Evolutionary conservation across 2,797 vertebrate genomes (phyloP).

Genomic region (Peromyscus melanophrys): DNA sequence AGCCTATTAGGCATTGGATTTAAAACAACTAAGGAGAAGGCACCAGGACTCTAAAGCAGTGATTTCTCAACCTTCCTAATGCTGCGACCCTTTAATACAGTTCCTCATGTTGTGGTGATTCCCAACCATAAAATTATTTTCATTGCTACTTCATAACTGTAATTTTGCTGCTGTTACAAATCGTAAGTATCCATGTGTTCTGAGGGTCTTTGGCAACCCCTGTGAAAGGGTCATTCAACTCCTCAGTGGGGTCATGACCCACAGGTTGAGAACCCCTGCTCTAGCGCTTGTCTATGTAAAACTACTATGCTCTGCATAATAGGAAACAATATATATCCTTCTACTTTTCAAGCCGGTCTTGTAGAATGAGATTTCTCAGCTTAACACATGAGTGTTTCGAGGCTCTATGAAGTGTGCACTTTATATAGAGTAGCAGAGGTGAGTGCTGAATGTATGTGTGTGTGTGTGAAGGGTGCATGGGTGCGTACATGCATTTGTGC

Average conservation of each 20-base stretch:
- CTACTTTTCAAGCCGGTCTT: background rate
- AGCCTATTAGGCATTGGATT: background rate
- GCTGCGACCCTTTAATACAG: background rate
- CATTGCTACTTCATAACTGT: background rate
- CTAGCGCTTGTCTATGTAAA: background rate
- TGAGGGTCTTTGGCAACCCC: background rate
- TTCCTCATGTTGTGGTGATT: background rate
- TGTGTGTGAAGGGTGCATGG: background rate
- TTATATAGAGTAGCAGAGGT: background rate
- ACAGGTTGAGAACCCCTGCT: background rate
- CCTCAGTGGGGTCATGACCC: background rate
- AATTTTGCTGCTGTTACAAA: too few species aligned
- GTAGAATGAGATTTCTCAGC: background rate
- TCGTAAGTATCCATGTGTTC: background rate
- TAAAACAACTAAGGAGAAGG: background rate
- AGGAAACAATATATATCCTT: background rate
- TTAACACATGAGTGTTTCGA: background rate
- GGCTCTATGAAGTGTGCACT: background rate
- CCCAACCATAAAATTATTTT: background rate
- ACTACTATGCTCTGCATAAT: background rate
- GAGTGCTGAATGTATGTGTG: background rate
- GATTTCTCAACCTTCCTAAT: too few species aligned
- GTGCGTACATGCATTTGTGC: background rate
- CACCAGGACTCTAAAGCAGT: background rate
- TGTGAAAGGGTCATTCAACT: background rate